Evolutionary conservation across 2,113 vertebrate species (phyloP).

Genomic region (Erythrolamprus reginae): DNA sequence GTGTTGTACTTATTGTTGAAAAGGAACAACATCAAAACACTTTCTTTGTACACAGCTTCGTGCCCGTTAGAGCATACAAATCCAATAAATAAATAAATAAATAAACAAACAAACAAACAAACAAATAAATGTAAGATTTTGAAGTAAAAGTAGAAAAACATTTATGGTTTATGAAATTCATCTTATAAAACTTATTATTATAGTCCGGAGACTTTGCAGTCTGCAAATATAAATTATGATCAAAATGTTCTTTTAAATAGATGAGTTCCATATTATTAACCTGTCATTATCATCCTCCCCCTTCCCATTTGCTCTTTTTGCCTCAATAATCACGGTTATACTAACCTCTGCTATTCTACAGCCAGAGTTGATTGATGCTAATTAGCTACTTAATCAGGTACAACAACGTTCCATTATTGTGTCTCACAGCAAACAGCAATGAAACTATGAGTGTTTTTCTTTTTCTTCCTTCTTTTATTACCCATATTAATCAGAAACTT

Average conservation of each 20-base stretch:
- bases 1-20: slow-evolving; percentile 28
- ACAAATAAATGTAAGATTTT: slow-evolving; percentile 43
- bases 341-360: slow-evolving; percentile 64
- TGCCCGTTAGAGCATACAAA: slow-evolving; percentile 40
- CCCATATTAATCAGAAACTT: neutral
- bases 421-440: slow-evolving; percentile 52
- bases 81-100: too few relatives aligned
- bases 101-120: too few relatives aligned
- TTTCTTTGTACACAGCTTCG: neutral
- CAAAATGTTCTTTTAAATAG: slow-evolving; percentile 54
- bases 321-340: slow-evolving; percentile 60
- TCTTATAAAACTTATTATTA: slow-evolving; percentile 59
- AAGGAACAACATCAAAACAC: slow-evolving; percentile 38
- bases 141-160: slow-evolving; percentile 26
- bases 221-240: slow-evolving; percentile 57
- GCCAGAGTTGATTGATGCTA: slow-evolving; percentile 69
- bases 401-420: slow-evolving; percentile 62
- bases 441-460: slow-evolving; percentile 51
- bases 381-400: slow-evolving; percentile 61
- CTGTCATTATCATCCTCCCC: neutral
- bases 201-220: slow-evolving; percentile 23
- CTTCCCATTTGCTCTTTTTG: slow-evolving; percentile 45
- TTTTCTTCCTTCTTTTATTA: neutral
- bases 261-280: slow-evolving; percentile 59
- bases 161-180: slow-evolving; percentile 44